A percentile compares a stretch with the other conserved stretches of the same genome.
Evolutionary conservation across 2,113 vertebrate species (phyloP).

Genomic region (Tragelaphus imberbis): DNA sequence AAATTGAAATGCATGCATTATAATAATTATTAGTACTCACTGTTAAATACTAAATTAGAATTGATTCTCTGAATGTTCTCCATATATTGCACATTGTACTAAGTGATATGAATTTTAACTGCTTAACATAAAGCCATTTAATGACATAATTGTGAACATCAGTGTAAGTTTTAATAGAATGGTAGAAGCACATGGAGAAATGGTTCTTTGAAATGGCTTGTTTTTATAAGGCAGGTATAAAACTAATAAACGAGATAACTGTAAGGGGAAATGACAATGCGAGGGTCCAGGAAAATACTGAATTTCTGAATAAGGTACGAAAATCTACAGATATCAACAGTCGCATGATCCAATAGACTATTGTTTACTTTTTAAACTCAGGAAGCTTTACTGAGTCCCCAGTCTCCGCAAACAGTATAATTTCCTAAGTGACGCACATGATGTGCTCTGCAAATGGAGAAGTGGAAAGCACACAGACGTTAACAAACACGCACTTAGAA

Average conservation of each 20-base stretch:
- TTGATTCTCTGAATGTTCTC: not conserved
- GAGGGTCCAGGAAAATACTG: not conserved
- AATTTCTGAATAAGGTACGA: not conserved
- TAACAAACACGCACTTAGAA: not conserved
- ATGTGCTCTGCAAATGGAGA: not conserved
- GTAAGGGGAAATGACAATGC: not conserved
- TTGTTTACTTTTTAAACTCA: not conserved
- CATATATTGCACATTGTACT: not conserved
- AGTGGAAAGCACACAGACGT: not conserved
- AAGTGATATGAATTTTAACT: not conserved
- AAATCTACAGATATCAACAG: not conserved
- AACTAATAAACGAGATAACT: not conserved
- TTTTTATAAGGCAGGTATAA: not conserved
- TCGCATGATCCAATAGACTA: not conserved
- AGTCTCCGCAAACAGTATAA: too few relatives aligned
- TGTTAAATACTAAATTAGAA: not conserved
- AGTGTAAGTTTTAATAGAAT: not conserved
- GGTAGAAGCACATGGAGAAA: not conserved
- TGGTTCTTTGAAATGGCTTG: not conserved
- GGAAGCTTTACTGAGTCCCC: not conserved
- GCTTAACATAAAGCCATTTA: not conserved
- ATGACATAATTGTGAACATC: not conserved
- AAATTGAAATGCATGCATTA: not conserved
- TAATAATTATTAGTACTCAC: not conserved
- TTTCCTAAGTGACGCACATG: not conserved